These are phyloP conservation scores for Neolamprologus fasciatus DNA, from an alignment of 2,113 vertebrate genomes.

Conservation along the genomic window DNA sequence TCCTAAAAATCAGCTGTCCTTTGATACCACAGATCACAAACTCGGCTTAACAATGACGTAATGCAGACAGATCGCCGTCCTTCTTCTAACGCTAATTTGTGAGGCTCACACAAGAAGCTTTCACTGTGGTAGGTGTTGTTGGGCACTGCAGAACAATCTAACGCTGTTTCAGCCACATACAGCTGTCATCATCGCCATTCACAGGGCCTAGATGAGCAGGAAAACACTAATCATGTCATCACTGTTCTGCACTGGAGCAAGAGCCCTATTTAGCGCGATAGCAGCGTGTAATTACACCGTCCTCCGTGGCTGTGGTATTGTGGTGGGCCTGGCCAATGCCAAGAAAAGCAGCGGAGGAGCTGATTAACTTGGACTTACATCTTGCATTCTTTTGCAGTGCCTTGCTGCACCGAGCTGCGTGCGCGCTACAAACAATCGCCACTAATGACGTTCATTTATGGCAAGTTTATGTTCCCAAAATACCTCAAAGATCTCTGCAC, in stretches of 20 bases:
- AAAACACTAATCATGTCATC: constrained; percentile 64
- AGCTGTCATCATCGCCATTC: constrained; percentile 51
- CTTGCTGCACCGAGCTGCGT: background rate
- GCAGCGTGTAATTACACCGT: constrained; percentile 55
- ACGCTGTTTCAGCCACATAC: constrained; percentile 1
- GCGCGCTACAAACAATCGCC: background rate
- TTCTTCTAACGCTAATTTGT: background rate
- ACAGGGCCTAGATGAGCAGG: constrained; percentile 33
- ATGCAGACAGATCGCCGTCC: background rate
- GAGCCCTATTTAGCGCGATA: constrained; percentile 48
- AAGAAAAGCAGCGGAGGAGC: constrained; percentile 41
- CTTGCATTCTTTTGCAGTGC: constrained; percentile 3
- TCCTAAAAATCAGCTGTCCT: background rate
- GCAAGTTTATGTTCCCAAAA: constrained; percentile 10
- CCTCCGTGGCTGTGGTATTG: constrained; percentile 34
- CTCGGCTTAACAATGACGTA: background rate
- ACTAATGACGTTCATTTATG: constrained; percentile 4
- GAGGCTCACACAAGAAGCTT: background rate
- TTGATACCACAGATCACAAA: background rate
- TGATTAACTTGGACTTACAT: constrained; percentile 40
- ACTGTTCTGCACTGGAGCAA: constrained; percentile 11
- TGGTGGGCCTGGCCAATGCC: constrained; percentile 26
- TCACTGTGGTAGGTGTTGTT: constrained; percentile 22
- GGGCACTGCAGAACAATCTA: constrained; percentile 29
- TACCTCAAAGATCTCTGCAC: background rate